Conservation (phyloP, 2,113 vertebrate species). For the Otus sunia region DNA sequence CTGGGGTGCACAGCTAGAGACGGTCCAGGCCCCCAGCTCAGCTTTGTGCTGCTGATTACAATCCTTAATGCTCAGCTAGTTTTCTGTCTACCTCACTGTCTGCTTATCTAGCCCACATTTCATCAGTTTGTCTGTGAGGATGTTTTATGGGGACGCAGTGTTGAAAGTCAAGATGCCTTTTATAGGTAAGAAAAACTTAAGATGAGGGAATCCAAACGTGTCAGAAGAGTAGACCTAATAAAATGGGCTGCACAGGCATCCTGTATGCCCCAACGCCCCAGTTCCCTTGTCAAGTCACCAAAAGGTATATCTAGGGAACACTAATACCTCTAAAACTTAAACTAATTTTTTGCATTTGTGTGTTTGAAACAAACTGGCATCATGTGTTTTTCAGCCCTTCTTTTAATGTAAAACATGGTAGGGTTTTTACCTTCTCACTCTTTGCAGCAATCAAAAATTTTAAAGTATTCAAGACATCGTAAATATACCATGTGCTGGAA, state of each 20-base stretch:
- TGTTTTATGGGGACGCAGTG: background rate
- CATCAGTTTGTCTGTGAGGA: background rate
- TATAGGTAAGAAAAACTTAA: background rate
- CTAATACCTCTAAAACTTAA: background rate
- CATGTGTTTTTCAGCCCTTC: background rate
- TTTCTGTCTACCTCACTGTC: background rate
- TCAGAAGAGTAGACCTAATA: background rate
- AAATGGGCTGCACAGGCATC: background rate
- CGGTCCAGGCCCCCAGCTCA: background rate
- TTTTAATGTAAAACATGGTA: background rate
- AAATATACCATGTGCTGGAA: slow-evolving; percentile 52
- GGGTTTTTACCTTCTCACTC: slow-evolving; percentile 31
- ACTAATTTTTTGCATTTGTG: background rate
- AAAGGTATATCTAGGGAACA: background rate
- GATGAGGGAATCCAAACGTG: background rate
- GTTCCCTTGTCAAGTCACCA: background rate
- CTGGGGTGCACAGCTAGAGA: background rate
- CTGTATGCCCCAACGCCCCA: background rate
- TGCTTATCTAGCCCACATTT: background rate
- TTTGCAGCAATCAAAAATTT: slow-evolving; percentile 37
- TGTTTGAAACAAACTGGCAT: background rate
- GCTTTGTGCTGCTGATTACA: background rate
- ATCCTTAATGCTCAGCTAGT: background rate
- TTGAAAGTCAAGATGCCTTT: background rate
- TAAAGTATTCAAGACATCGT: slow-evolving; percentile 60